Evolutionary conservation across 2,797 vertebrate genomes (phyloP).

Genomic region (Discoglossus pictus): DNA sequence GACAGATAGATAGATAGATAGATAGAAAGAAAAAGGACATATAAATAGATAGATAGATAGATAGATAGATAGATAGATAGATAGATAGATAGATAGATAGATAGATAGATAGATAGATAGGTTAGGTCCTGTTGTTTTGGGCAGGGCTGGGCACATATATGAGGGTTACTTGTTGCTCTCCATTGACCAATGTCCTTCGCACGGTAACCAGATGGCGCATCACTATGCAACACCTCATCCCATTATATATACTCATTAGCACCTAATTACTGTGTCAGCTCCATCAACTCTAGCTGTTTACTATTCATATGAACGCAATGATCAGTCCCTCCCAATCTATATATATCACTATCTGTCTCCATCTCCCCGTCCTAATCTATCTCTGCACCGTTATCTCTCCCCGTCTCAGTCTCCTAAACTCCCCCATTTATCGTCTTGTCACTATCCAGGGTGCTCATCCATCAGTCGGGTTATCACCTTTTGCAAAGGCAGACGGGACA

Average conservation of each 20-base stretch:
- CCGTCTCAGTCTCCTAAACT: slow-evolving; percentile 16
- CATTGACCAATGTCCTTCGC: too few relatives aligned
- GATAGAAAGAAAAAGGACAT: too few relatives aligned
- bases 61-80: too few relatives aligned
- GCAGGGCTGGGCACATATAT: too few relatives aligned
- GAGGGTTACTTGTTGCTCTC: too few relatives aligned
- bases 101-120: too few relatives aligned
- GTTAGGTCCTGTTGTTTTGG: too few relatives aligned
- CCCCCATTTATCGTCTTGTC: slow-evolving; percentile 19
- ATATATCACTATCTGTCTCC: slow-evolving; percentile 3
- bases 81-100: too few relatives aligned
- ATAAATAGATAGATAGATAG: too few relatives aligned
- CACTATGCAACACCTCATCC: background rate
- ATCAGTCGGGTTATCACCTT: slow-evolving; percentile 18
- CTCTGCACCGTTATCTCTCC: slow-evolving; percentile 12
- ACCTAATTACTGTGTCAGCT: slow-evolving; percentile 16
- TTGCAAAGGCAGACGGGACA: background rate
- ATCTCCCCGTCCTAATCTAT: slow-evolving; percentile 1
- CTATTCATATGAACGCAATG: slow-evolving; percentile 1
- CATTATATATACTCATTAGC: slow-evolving; percentile 1
- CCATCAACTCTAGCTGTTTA: background rate
- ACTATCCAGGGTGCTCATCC: slow-evolving; percentile 10
- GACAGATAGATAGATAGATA: too few relatives aligned
- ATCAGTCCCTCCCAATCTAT: slow-evolving; percentile 10
- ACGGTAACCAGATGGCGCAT: too few relatives aligned